Base-by-base conservation (phyloP, 2,888 invertebrate species). In the Dusona sp. region DNA sequence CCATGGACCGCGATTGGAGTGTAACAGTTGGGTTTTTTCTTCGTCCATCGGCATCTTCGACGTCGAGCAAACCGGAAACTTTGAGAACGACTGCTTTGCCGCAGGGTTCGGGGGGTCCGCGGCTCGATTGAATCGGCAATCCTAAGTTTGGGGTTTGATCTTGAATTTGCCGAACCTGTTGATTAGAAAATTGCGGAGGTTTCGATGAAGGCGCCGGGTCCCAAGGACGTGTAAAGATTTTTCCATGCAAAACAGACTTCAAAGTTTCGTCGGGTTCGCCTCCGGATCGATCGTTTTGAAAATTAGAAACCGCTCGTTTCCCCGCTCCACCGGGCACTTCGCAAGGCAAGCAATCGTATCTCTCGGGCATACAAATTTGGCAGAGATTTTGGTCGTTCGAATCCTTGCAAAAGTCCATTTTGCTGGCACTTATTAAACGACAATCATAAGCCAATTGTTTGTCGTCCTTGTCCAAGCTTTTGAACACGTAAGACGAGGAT, bases 11-110 rank as follows among this genome's bases (percentile, higher is more conserved):
- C 0, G 84, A 84, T 48, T 93, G 91, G 0, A 93, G 92, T 0
- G 92, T 92, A 4, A 93, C 92, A 0, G 90, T 90, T 0, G 92
- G 92, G 25, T 89, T 89, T 36, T 89, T 90, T 11, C 75, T 77
- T 6, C 82, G 61, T 11, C 87, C 86, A 13, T 89, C 87, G 7
- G 67, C 38, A 13, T 83, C 81, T 0, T 88, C 88, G 3, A 89
- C 89, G 33, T 92, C 91, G n/a, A 92, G 65, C 0, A 93, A 87
- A 0, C 94, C 94, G 0, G 94, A 93, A 4, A 94, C 92, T 87
- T 94, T 94, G 16, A 94, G 90, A 16, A 94, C 91, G 13, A 94
- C 92, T 0, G 93, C 92, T 70, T 92, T 92, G 8, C 93, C 93
- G 70, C 91, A 90, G 1, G 89, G 89, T 54, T 88, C 87, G 54